Evolutionary conservation across 2,797 vertebrate genomes (phyloP), one percentile per base, ranked within the genome.

Genomic region (Scolopax bukidnonensis): DNA sequence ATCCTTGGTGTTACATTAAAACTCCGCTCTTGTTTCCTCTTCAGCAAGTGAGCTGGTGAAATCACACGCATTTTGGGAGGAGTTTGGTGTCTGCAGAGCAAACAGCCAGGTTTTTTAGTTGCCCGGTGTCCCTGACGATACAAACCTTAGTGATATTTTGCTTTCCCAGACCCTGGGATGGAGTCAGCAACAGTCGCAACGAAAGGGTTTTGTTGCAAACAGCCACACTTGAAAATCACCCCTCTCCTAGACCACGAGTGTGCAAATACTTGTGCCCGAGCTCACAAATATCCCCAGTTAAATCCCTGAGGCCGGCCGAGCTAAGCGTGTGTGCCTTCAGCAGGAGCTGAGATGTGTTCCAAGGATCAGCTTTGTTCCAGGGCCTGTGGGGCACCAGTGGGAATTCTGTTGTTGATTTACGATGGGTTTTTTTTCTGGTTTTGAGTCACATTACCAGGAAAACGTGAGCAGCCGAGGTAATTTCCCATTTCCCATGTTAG

Each of bases 301-400:
- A 56, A 70, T 38, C 56, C 68, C 85, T 4, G 17, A 78, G 71
- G 57, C 43, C 33, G 16, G 40, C 6, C 25, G 10, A 56, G 77
- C 54, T 71, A 50, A 81, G 78, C 24, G 0, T 3, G 48, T 5
- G 1, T 1, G 6, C 28, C 23, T 51, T 70, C 5, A 89, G 70
- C 68, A 50, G 79, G 76, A 85, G 43, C 14, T 11, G 10, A 54
- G 54, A 19, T 60, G 51, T 16, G 9, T 53, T 60, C 77, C 53
- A 41, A 63, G 89, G 64, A 89, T 59, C 84, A 76, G 91, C 65
- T 82, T 75, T 78, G 47, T 64, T 87, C 80, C 78, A 41, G 64
- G 78, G 74, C 78, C 63, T 78, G 27, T 32, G 74, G 59, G 54
- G 38, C 38, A 24, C 50, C 43, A 19, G 36, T 41, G 70, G 64